Conservation (phyloP, 2,888 invertebrate species). For the Eupithecia centaureata region DNA sequence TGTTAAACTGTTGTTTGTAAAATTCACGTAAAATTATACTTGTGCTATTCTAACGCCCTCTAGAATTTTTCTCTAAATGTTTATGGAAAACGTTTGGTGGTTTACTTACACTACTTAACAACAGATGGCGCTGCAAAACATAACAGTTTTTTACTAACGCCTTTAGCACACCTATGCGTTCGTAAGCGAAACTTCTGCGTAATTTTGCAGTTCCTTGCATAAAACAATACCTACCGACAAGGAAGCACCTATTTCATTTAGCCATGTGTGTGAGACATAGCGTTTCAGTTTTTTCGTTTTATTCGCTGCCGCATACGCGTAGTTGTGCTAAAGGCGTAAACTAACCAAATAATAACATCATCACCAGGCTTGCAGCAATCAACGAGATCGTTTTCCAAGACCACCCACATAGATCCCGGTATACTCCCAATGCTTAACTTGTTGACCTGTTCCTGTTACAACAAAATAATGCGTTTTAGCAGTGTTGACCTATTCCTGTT, state of each 20-base stretch:
- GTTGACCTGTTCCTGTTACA: conserved; percentile 89
- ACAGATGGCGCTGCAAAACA: neutral
- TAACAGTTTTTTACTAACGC: no score
- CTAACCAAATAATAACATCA: conserved; percentile 91
- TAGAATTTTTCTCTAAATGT: neutral
- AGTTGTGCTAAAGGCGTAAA: no score
- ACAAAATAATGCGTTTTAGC: neutral
- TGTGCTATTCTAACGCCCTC: neutral
- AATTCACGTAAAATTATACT: no score
- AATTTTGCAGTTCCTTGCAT: no score
- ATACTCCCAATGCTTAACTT: conserved; percentile 88
- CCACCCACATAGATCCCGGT: conserved; percentile 90
- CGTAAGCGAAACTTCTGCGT: no score
- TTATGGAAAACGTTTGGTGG: neutral
- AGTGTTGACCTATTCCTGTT: conserved; percentile 90
- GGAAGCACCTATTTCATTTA: no score
- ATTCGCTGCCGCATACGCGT: no score
- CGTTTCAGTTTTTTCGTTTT: no score
- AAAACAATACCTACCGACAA: no score
- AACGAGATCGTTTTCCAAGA: conserved; percentile 93
- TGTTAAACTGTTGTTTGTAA: no score
- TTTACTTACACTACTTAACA: neutral
- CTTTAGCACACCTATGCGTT: no score
- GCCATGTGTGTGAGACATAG: no score
- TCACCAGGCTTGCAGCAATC: conserved; percentile 95